phyloP scores from a whole-genome alignment of 2,113 vertebrate genomes.

The Anguilla rostrata region DNA sequence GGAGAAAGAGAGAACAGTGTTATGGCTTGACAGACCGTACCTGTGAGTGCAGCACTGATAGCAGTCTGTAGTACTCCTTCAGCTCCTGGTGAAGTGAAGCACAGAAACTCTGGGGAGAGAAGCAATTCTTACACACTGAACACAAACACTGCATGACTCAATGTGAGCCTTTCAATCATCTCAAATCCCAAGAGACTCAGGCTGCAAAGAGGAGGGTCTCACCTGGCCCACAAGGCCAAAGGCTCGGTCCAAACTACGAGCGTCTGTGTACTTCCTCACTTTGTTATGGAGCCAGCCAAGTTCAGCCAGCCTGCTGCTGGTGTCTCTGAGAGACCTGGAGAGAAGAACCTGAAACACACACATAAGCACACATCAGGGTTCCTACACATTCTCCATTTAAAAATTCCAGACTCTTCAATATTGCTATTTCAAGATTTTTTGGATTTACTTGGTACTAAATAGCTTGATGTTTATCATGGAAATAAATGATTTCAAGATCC shows the following conservation, averaged over 20 bases:
- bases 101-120: constrained; percentile 84
- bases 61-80: constrained; percentile 92
- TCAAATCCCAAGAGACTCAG: neutral
- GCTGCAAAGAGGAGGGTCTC: constrained; percentile 17
- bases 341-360: constrained; percentile 75
- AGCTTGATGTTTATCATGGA: too few relatives aligned
- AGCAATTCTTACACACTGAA: neutral
- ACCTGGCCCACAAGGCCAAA: constrained; percentile 98
- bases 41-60: constrained; percentile 96
- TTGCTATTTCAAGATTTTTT: too few relatives aligned
- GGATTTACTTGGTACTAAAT: too few relatives aligned
- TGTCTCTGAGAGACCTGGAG: constrained; percentile 88
- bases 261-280: constrained; percentile 92
- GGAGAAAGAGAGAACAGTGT: neutral
- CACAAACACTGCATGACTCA: too few relatives aligned
- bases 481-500: too few relatives aligned
- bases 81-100: constrained; percentile 95
- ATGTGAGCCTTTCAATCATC: too few relatives aligned
- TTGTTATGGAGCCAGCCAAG: constrained; percentile 97
- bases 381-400: neutral
- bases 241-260: constrained; percentile 88
- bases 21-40: constrained; percentile 54
- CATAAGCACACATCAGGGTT: neutral
- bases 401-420: too few relatives aligned
- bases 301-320: constrained; percentile 83